Conservation (phyloP, 2,888 invertebrate species). For the Thera obeliscata region DNA sequence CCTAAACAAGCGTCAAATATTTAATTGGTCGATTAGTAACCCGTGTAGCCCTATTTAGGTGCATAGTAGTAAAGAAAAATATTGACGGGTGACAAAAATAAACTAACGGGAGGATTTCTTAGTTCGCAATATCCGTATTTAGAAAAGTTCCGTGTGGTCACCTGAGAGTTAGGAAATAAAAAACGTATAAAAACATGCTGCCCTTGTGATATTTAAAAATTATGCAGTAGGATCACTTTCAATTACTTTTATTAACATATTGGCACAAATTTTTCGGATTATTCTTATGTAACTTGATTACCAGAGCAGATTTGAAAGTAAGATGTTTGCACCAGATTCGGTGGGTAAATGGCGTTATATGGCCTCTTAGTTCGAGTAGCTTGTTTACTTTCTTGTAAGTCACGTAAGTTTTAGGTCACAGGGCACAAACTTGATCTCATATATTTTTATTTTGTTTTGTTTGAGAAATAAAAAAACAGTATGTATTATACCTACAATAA, state of each 20-base stretch:
- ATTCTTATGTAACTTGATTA: constrained; percentile 39
- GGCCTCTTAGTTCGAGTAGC: not conserved
- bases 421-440: too few relatives aligned
- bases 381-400: not conserved
- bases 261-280: constrained; percentile 21
- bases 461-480: too few relatives aligned
- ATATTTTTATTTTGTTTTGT: too few relatives aligned
- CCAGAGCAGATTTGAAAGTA: constrained; percentile 38
- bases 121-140: too few relatives aligned
- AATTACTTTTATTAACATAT: constrained; percentile 2
- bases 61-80: too few relatives aligned
- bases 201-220: constrained; percentile 13
- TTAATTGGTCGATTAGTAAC: too few relatives aligned
- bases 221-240: constrained; percentile 17
- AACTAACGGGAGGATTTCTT: not conserved
- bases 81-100: too few relatives aligned
- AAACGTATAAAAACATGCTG: not conserved
- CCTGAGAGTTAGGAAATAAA: too few relatives aligned
- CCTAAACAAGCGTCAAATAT: too few relatives aligned
- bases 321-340: constrained; percentile 7
- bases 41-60: too few relatives aligned
- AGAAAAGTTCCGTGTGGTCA: too few relatives aligned
- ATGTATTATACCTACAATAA: too few relatives aligned
- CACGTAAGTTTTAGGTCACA: not conserved
- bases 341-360: not conserved